These are phyloP conservation scores for Mycteria americana DNA, from an alignment of 2,797 vertebrate species.

Conservation along the genomic window DNA sequence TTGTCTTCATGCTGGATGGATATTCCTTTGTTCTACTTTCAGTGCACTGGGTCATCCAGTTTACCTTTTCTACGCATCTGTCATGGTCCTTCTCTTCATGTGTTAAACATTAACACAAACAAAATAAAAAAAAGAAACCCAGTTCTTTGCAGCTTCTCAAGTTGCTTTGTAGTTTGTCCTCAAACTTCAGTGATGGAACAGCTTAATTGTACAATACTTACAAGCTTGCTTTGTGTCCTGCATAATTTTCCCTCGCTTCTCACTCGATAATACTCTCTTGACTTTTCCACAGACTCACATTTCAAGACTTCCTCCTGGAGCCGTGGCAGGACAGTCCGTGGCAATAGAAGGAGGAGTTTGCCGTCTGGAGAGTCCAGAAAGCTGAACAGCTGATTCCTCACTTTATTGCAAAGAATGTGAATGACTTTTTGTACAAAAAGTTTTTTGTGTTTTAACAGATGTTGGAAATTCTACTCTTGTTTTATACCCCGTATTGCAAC, in stretches of 20 bases:
- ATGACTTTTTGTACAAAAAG: constrained; percentile 69
- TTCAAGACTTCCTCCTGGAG: constrained; percentile 95
- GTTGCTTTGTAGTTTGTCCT: not conserved
- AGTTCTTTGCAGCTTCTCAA: not conserved
- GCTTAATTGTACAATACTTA: not conserved
- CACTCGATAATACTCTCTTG: constrained; percentile 4
- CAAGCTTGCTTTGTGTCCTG: not conserved
- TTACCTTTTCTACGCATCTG: not conserved
- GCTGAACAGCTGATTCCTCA: constrained; percentile 71
- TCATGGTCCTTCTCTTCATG: not conserved
- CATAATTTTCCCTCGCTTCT: not conserved
- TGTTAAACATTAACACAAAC: not conserved
- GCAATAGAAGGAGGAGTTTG: constrained; percentile 98
- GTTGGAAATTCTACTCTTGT: constrained; percentile 68
- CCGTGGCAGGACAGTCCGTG: constrained; percentile 95
- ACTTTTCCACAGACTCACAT: constrained; percentile 90
- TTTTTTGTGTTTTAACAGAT: constrained; percentile 76
- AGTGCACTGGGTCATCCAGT: not conserved
- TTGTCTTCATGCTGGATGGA: not conserved
- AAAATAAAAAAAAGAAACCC: not conserved
- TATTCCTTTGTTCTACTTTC: not conserved
- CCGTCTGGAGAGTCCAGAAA: constrained; percentile 83
- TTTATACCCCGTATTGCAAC: constrained; percentile 65
- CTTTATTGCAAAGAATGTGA: constrained; percentile 42
- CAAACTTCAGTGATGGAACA: not conserved